Evolutionary conservation across 1,140 invertebrate genomes (phyloP).

Genomic region (Bicyclus anynana): DNA sequence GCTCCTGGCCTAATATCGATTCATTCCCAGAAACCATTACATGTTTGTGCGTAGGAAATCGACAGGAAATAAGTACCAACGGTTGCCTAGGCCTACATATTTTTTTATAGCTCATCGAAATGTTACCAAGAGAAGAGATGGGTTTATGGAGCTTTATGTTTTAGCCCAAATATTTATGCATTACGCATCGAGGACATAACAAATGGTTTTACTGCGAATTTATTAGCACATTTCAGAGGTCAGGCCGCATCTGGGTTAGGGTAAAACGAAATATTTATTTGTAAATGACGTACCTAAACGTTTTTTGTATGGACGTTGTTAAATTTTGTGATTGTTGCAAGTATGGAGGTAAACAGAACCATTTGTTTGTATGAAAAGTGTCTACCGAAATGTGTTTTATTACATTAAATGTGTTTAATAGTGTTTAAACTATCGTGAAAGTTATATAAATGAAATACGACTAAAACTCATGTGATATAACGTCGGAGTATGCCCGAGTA

Average conservation of each 20-base stretch:
- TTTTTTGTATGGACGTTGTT: background rate
- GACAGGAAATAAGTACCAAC: background rate
- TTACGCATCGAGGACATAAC: background rate
- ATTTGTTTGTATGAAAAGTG: too few relatives aligned
- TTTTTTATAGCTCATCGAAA: background rate
- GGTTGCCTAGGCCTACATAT: too few relatives aligned
- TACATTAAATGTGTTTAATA: too few relatives aligned
- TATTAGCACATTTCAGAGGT: background rate
- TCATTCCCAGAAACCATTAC: background rate
- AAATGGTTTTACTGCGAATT: background rate
- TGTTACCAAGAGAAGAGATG: background rate
- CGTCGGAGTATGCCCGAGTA: too few relatives aligned
- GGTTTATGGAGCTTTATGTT: background rate
- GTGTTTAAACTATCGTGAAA: too few relatives aligned
- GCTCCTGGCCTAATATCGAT: too few relatives aligned
- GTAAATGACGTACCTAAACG: background rate
- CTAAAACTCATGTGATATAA: too few relatives aligned
- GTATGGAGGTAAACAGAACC: too few relatives aligned
- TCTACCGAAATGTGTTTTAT: too few relatives aligned
- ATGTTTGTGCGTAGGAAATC: background rate
- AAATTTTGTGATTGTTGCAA: too few relatives aligned
- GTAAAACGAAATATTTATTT: background rate
- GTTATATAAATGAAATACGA: too few relatives aligned
- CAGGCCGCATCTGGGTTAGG: background rate
- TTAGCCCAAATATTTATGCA: background rate